Base-by-base conservation (phyloP, 2,797 vertebrate species). In the Oryzias dopingdopingensis region DNA sequence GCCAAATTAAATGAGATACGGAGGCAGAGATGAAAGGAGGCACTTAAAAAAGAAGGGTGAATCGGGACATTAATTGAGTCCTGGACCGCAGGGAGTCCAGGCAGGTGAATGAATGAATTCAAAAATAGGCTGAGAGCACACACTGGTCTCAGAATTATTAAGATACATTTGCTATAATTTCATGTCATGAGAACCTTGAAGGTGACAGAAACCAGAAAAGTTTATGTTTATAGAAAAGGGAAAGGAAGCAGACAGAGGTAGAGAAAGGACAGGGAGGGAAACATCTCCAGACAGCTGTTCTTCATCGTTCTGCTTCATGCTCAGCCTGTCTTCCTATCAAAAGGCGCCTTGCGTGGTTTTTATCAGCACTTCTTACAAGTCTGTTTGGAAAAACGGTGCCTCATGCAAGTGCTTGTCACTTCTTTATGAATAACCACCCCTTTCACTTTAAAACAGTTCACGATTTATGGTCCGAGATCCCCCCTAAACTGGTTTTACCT, bases 221-320 rank as follows among this genome's bases (percentile, higher is more conserved):
- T 51, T 52, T 44, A 42, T 82, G 73, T 77, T 72, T 80, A 75
- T 41, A 23, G 78, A 72, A 62, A 45, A 46, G 52, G 40, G 56
- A 82, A 43, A 54, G 56, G 42, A 68, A 43, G 60, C 67, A 46
- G 49, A 45, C 49, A 32, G 57, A 72, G 53, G 46, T 14, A 48
- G 56, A 69, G 44, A 57, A 40, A 56, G 59, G 62, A 13, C 45
- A 53, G 52, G 56, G 63, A 67, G 55, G 29, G 54, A n/a, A 46
- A 10, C 44, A 4, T 66, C 72, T 59, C 58, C 52, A 76, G 67
- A 80, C 86, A 90, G 82, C 76, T 89, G 85, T 62, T 87, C 77
- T 59, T 80, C 64, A 79, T 77, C 59, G 45, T 67, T 73, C 70
- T 57, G 65, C 78, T 79, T 86, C 77, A 80, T 48, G 78, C 83